Conservation (phyloP, 2,888 invertebrate genomes). For the Ligdia adustata region DNA sequence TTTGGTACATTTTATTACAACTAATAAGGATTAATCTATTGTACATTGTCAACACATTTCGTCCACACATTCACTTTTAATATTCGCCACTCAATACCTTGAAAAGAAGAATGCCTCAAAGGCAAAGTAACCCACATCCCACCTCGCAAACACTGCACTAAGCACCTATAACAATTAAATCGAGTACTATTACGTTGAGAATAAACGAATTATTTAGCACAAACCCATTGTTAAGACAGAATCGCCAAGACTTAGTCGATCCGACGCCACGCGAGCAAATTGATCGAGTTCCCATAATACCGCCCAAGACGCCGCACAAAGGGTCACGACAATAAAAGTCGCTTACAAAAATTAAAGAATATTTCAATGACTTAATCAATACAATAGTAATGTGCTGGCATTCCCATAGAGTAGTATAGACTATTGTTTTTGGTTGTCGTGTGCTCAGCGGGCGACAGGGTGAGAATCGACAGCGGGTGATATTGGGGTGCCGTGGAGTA, state of each 20-base stretch:
- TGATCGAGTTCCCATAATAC: constrained; percentile 79
- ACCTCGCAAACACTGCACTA: constrained; percentile 26
- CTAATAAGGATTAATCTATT: constrained; percentile 2
- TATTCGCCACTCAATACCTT: constrained; percentile 12
- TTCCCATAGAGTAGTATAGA: constrained; percentile 65
- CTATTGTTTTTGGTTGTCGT: constrained; percentile 70
- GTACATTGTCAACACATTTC: constrained; percentile 1
- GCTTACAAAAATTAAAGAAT: constrained; percentile 65
- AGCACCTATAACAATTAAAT: constrained; percentile 71
- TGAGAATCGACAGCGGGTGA: constrained; percentile 70
- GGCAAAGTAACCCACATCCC: constrained; percentile 22
- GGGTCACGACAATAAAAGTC: constrained; percentile 50
- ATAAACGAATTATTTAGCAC: constrained; percentile 71
- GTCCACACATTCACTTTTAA: constrained; percentile 1
- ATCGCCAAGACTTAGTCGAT: constrained; percentile 59
- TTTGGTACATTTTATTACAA: constrained; percentile 16
- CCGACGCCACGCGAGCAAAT: constrained; percentile 76
- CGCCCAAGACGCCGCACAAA: constrained; percentile 70
- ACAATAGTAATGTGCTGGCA: constrained; percentile 70
- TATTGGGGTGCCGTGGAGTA: constrained; percentile 60
- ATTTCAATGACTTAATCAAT: constrained; percentile 82
- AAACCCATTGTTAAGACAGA: constrained; percentile 58
- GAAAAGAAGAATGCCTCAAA: constrained; percentile 16
- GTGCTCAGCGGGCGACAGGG: constrained; percentile 60
- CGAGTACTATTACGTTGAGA: constrained; percentile 54